Conservation (phyloP, 2,888 invertebrate genomes). For the Subacronicta megacephala region DNA sequence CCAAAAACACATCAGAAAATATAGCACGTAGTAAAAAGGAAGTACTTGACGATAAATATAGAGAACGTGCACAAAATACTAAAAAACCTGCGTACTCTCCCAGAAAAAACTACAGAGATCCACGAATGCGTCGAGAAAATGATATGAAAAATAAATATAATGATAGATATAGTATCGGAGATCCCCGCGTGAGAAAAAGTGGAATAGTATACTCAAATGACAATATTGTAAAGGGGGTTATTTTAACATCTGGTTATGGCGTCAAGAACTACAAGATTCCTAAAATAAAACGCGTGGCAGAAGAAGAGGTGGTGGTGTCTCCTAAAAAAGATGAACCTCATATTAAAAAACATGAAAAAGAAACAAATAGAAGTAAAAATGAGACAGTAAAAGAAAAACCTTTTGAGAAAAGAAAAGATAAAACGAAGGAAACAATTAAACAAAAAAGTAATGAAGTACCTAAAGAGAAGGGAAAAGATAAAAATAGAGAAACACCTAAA, state of each 20-base stretch:
- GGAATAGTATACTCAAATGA: conserved; percentile 84
- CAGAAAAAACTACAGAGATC: conserved; percentile 74
- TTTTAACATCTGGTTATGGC: conserved; percentile 78
- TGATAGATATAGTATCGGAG: conserved; percentile 47
- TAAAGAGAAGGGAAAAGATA: conserved; percentile 31
- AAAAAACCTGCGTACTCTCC: conserved; percentile 63
- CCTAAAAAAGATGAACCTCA: conserved; percentile 29
- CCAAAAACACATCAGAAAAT: conserved; percentile 33
- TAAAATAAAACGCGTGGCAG: conserved; percentile 77
- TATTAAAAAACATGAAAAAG: conserved; percentile 21
- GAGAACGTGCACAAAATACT: conserved; percentile 7
- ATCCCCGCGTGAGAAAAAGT: conserved; percentile 56
- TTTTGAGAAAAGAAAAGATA: conserved; percentile 30
- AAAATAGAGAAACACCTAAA: conserved; percentile 21
- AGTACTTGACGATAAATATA: conserved; percentile 27
- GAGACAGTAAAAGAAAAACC: conserved; percentile 18
- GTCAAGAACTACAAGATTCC: conserved; percentile 87
- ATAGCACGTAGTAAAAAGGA: conserved; percentile 58
- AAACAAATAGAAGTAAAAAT: conserved; percentile 27
- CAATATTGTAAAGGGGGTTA: conserved; percentile 79
- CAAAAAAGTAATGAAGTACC: conserved; percentile 25
- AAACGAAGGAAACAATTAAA: conserved; percentile 20
- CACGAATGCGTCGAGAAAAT: conserved; percentile 65
- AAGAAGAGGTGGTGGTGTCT: conserved; percentile 53
- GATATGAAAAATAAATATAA: conserved; percentile 51